Base-by-base conservation (phyloP, 2,113 vertebrate genomes). In the Scatophagus argus region DNA sequence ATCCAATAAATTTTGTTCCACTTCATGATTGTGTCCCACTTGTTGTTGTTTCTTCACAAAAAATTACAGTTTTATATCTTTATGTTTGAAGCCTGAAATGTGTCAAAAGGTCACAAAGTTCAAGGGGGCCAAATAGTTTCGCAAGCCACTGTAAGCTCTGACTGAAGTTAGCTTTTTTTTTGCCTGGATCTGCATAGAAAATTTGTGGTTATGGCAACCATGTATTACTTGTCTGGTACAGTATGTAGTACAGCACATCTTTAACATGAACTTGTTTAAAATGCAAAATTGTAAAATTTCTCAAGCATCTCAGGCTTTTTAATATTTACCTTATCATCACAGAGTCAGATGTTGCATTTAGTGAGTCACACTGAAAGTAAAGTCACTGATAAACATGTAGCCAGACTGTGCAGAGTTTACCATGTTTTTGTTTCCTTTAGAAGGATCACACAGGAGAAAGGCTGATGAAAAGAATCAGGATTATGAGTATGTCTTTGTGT, bases 331-430 rank as follows among this genome's bases (percentile, higher is more conserved):
- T 41, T 38, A 38, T 12, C 29, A 47, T 55, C 65, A 66, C 38
- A 25, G 49, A 47, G 49, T 58, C 23, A 67, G 43, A 25, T 46
- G 46, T 25, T 55, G 54, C 56, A 55, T 75, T 63, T n/a, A 39
- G 23, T 34, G 62, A 74, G 70, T 75, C 58, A 61, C 32, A 5
- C 65, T 63, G 27, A 54, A 72, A 76, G 36, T 23, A 23, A 77
- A 88, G 47, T 74, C 72, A 58, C 11, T n/a, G 80, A 71, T 49
- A 74, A 86, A 88, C 60, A 75, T 52, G 56, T 29, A 51, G 67
- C 74, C 77, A 82, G 59, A 46, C 71, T 79, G 63, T 31, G 59
- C 46, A 58, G 47, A 69, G 66, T 70, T 77, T 36, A 81, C 6
- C 52, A 14, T 51, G 21, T 51, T 36, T 69, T 54, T 80, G 41